Conservation (phyloP, 1,140 invertebrate species). For the Andricus grossulariae region DNA sequence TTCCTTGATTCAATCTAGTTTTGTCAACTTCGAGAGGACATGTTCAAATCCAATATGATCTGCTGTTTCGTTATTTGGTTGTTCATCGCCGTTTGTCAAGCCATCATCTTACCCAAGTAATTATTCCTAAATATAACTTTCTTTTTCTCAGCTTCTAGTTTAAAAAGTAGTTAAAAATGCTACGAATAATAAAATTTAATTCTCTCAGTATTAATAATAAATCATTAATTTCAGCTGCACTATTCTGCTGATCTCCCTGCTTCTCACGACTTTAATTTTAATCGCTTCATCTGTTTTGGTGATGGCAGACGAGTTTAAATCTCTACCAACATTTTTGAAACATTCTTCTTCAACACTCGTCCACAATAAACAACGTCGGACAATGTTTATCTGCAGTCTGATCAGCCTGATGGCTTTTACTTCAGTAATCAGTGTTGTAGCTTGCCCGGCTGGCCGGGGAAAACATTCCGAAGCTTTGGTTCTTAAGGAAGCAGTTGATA, state of each 20-base stretch:
- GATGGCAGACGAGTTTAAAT: conserved; percentile 90
- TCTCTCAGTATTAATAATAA: conserved; percentile 13
- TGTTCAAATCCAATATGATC: conserved; percentile 95
- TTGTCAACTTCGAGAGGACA: conserved; percentile 91
- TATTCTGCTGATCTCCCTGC: conserved; percentile 77
- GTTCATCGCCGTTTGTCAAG: conserved; percentile 88
- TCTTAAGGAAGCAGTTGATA: conserved; percentile 36
- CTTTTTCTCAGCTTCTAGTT: not conserved
- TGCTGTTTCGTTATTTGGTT: conserved; percentile 94
- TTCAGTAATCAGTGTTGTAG: conserved; percentile 67
- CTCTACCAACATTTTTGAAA: conserved; percentile 80
- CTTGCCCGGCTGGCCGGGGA: conserved; percentile 56
- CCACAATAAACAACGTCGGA: conserved; percentile 82
- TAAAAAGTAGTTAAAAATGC: not conserved
- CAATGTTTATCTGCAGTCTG: conserved; percentile 87
- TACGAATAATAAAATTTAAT: conserved; percentile 7
- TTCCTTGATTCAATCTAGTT: conserved; percentile 77
- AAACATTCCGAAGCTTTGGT: conserved; percentile 41
- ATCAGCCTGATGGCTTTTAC: conserved; percentile 85
- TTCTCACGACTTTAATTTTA: conserved; percentile 81
- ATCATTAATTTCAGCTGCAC: conserved; percentile 73
- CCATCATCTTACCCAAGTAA: conserved; percentile 86
- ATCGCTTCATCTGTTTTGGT: conserved; percentile 83
- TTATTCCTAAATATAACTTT: conserved; percentile 53
- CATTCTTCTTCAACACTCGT: conserved; percentile 85